Conservation (phyloP, 2,113 vertebrate genomes). For the Copsychus sechellarum region DNA sequence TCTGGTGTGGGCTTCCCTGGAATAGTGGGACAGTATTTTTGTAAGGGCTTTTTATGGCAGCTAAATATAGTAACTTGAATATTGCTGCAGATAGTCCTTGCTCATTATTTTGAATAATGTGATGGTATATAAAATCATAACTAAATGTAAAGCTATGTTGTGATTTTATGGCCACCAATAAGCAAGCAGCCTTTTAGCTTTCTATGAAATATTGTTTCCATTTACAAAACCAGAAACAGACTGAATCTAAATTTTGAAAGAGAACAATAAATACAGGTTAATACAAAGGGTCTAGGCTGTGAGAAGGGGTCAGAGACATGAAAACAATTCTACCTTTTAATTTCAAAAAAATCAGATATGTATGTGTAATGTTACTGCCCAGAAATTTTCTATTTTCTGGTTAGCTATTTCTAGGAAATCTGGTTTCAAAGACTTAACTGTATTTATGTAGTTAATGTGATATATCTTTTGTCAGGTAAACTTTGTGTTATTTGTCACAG, state of each 20-base stretch:
- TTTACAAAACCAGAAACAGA: not conserved
- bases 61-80: not conserved
- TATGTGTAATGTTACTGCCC: not conserved
- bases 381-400: not conserved
- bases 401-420: not conserved
- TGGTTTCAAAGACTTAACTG: not conserved
- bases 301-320: not conserved
- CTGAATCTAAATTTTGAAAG: not conserved
- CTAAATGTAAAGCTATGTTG: not conserved
- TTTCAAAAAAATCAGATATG: not conserved
- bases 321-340: not conserved
- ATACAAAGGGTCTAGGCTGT: not conserved
- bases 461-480: not conserved
- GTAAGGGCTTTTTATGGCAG: not conserved
- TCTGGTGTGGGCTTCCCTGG: not conserved
- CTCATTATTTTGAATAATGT: not conserved
- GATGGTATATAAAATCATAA: not conserved
- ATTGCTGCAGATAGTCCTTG: not conserved
- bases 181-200: not conserved
- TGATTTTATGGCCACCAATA: not conserved
- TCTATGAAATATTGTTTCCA: not conserved
- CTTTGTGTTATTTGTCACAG: not conserved
- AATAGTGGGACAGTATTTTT: not conserved
- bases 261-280: not conserved
- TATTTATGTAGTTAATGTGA: not conserved